Percentiles rank a stretch among this genome's conserved stretches.
Evolutionary conservation across 2,113 vertebrate species (phyloP).

Genomic region (Indicator maculatus): DNA sequence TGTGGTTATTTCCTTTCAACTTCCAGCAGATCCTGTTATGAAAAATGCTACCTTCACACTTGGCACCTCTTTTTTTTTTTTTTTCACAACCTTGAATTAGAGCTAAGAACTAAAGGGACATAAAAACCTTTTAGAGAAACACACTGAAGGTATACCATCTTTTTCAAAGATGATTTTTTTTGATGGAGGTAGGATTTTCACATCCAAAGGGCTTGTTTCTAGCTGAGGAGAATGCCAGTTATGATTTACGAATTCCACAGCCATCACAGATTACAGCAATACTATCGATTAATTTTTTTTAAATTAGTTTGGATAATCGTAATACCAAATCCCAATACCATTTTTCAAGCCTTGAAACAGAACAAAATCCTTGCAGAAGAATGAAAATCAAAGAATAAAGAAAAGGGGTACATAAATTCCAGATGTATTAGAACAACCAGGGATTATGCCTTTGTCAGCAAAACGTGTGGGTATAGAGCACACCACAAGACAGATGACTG

Average conservation of each 20-base stretch:
- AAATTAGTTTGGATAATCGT: neutral
- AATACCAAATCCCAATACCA: neutral
- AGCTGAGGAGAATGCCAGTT: neutral
- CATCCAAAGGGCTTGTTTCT: neutral
- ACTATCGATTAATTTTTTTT: neutral
- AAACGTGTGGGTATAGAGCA: neutral
- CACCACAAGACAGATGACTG: neutral
- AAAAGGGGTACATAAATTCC: neutral
- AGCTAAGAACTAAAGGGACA: no score
- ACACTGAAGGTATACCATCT: fast-evolving
- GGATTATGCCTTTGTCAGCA: neutral
- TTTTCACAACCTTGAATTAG: no score
- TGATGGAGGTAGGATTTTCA: neutral
- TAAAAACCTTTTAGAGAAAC: neutral
- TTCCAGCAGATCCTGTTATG: no score
- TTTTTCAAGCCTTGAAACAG: neutral
- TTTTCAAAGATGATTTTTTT: neutral
- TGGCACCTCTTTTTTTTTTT: no score
- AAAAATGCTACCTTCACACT: no score
- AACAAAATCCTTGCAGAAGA: neutral
- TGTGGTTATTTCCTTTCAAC: no score
- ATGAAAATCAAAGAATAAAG: neutral
- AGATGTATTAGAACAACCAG: neutral
- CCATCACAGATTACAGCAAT: neutral
- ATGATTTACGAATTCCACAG: neutral